Evolutionary conservation across 2,888 invertebrate species (phyloP).

Genomic region (Nasonovia ribisnigri): DNA sequence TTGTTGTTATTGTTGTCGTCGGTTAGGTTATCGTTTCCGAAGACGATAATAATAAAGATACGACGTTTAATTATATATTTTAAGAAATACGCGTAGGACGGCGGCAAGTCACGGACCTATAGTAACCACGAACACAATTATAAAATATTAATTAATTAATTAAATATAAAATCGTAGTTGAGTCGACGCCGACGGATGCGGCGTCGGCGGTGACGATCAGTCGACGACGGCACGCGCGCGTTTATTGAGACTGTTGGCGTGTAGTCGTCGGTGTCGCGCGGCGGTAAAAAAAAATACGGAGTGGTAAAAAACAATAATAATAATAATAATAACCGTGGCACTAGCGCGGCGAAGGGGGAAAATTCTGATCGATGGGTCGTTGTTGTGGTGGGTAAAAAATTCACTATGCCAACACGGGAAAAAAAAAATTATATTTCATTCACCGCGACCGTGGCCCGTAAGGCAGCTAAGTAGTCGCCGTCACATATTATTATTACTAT

Average conservation of each 20-base stretch:
- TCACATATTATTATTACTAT: neutral
- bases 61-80: neutral
- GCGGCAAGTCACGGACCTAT: neutral
- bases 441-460: constrained; percentile 40
- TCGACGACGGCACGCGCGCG: constrained; percentile 43
- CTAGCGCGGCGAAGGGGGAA: constrained; percentile 59
- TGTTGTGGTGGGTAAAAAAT: constrained; percentile 51
- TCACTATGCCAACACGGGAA: constrained; percentile 50
- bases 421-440: constrained; percentile 60
- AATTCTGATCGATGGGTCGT: constrained; percentile 41
- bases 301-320: constrained; percentile 29
- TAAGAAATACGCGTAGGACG: neutral
- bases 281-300: constrained; percentile 18
- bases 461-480: neutral
- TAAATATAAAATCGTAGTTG: neutral
- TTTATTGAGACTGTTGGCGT: constrained; percentile 30
- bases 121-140: neutral
- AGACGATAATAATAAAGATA: neutral
- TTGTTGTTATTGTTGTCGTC: neutral
- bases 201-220: neutral
- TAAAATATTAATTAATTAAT: neutral
- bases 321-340: constrained; percentile 8
- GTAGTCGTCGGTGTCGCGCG: neutral
- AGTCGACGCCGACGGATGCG: neutral
- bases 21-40: neutral